Conservation (phyloP, 2,888 invertebrate species). For the Chrysopilus asiliformis region DNA sequence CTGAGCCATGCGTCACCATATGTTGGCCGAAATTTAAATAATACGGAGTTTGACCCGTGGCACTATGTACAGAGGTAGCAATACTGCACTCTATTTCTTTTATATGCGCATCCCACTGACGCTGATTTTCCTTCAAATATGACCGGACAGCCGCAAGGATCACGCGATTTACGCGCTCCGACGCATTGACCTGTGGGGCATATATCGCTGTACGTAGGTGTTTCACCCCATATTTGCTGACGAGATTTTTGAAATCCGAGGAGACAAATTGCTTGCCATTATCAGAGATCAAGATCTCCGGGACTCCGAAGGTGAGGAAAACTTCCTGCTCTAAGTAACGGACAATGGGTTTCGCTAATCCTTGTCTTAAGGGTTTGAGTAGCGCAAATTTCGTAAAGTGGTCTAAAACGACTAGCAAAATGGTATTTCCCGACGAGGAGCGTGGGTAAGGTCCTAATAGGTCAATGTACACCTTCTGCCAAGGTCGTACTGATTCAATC, state of each 20-base stretch:
- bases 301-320: not conserved
- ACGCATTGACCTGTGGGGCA: constrained; percentile 4
- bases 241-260: not conserved
- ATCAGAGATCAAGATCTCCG: not conserved
- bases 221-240: constrained; percentile 1
- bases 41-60: constrained; percentile 2
- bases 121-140: constrained; percentile 3
- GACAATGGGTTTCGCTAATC: not conserved
- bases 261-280: constrained; percentile 14
- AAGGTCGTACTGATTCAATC: not conserved
- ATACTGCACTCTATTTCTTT: not conserved
- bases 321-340: not conserved
- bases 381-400: constrained; percentile 12
- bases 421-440: constrained; percentile 1
- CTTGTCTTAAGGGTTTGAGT: not conserved
- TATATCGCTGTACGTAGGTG: not conserved
- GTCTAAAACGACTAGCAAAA: constrained; percentile 1
- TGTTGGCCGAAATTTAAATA: constrained; percentile 2
- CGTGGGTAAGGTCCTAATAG: constrained; percentile 1
- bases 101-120: constrained; percentile 1
- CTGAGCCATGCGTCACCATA: constrained; percentile 1
- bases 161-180: constrained; percentile 4
- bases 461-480: constrained; percentile 1
- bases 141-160: constrained; percentile 1
- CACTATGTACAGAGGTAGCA: constrained; percentile 1